phyloP scores from a whole-genome alignment of 2,797 vertebrate genomes.

The Apogon talboti region DNA sequence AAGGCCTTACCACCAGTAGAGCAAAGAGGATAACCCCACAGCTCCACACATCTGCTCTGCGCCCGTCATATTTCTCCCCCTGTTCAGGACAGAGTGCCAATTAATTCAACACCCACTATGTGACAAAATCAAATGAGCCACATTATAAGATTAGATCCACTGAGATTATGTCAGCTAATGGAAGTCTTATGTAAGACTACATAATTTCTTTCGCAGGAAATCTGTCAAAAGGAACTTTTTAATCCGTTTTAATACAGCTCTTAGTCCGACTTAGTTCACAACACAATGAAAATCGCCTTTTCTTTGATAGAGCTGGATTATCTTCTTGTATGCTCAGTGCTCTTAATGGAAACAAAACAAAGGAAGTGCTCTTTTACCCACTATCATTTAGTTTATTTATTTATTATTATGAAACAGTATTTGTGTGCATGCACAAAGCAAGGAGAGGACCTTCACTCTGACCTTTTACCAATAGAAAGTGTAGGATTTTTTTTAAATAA shows the following conservation, averaged over 20 bases:
- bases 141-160: slow-evolving; percentile 9
- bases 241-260: slow-evolving; percentile 40
- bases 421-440: too few species aligned
- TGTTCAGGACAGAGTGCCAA: slow-evolving; percentile 62
- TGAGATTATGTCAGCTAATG: slow-evolving; percentile 23
- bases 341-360: slow-evolving; percentile 26
- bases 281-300: slow-evolving; percentile 20
- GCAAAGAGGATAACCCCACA: slow-evolving; percentile 96
- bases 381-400: neutral
- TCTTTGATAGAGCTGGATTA: slow-evolving; percentile 32
- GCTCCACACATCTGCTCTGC: slow-evolving; percentile 94
- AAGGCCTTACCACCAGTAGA: slow-evolving; percentile 89
- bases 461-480: too few species aligned
- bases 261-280: slow-evolving; percentile 25
- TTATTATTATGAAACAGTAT: slow-evolving; percentile 14
- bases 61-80: slow-evolving; percentile 94
- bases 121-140: slow-evolving; percentile 14
- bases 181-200: slow-evolving; percentile 3
- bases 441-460: too few species aligned
- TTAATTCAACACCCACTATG: slow-evolving; percentile 2
- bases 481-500: too few species aligned
- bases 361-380: slow-evolving; percentile 4
- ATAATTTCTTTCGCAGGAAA: slow-evolving; percentile 1
- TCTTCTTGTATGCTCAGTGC: slow-evolving; percentile 20
- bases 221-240: slow-evolving; percentile 28